phyloP scores from a whole-genome alignment of 2,797 vertebrate species.

The Clarias fuscus region DNA sequence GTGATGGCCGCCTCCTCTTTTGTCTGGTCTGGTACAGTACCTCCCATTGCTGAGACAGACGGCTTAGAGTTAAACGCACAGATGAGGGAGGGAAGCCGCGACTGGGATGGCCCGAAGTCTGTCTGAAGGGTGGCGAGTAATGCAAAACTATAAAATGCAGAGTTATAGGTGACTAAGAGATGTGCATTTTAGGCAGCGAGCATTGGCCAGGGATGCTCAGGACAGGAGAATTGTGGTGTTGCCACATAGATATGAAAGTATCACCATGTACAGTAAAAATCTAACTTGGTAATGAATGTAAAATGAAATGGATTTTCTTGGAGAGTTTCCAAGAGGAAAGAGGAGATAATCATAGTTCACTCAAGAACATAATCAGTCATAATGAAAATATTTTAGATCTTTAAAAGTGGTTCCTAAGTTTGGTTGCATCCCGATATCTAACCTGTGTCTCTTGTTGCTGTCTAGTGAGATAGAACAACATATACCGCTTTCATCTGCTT shows the following conservation, averaged over 20 bases:
- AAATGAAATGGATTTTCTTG: not conserved
- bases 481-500: not conserved
- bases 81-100: conserved; percentile 38
- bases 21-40: conserved; percentile 74
- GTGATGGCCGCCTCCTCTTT: conserved; percentile 81
- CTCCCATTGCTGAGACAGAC: conserved; percentile 72
- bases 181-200: not conserved
- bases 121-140: conserved; percentile 55
- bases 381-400: not conserved
- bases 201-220: not conserved
- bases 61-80: conserved; percentile 55
- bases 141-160: conserved; percentile 37
- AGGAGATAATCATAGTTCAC: not conserved
- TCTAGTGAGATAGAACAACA: conserved; percentile 57
- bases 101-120: conserved; percentile 54
- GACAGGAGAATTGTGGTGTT: not conserved
- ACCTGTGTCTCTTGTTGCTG: conserved; percentile 25
- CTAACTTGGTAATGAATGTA: too few species aligned
- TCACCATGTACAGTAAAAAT: not conserved
- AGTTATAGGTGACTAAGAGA: conserved; percentile 35
- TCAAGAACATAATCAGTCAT: conserved; percentile 3
- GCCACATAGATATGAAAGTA: not conserved
- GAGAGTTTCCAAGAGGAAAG: not conserved
- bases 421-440: conserved; percentile 1
- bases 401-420: not conserved